A percentile compares a stretch with the other conserved stretches of the same genome.
phyloP scores from a whole-genome alignment of 2,888 invertebrate species.

The Trachelus iudaicus region DNA sequence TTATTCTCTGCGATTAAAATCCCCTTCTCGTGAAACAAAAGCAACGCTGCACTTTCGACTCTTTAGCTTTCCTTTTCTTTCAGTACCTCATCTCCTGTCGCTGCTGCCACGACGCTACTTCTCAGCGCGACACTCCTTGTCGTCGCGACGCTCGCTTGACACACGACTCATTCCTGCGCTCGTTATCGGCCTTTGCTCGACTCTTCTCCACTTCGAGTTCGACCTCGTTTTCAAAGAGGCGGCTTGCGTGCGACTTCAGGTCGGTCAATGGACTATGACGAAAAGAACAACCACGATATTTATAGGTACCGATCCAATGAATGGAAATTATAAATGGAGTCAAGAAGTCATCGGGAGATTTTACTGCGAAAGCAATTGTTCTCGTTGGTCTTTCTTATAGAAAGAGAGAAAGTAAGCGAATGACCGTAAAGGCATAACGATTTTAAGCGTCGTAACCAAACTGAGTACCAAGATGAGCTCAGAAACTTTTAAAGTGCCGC shows the following conservation, averaged over 20 bases:
- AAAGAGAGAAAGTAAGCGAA: constrained; percentile 30
- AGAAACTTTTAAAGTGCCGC: constrained; percentile 62
- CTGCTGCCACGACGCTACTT: not conserved
- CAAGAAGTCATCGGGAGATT: not conserved
- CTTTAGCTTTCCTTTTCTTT: not conserved
- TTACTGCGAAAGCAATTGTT: not conserved
- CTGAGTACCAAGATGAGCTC: constrained; percentile 48
- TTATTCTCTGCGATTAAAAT: not conserved
- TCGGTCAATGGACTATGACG: not conserved
- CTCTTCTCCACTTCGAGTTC: not conserved
- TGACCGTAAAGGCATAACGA: constrained; percentile 18
- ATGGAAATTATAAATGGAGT: not conserved
- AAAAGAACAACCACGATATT: not conserved
- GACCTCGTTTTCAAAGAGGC: not conserved
- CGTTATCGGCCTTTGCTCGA: not conserved
- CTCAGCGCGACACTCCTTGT: constrained; percentile 28
- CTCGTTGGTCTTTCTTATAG: not conserved
- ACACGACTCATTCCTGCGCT: constrained; percentile 33
- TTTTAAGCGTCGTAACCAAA: not conserved
- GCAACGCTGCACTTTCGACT: not conserved
- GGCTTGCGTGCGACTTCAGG: not conserved
- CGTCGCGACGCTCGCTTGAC: constrained; percentile 11
- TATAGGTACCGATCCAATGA: not conserved
- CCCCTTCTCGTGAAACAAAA: not conserved
- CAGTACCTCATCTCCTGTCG: not conserved